Evolutionary conservation across 2,888 invertebrate genomes (phyloP), one percentile per base, ranked within the genome.

Genomic region (Eurois occulta): DNA sequence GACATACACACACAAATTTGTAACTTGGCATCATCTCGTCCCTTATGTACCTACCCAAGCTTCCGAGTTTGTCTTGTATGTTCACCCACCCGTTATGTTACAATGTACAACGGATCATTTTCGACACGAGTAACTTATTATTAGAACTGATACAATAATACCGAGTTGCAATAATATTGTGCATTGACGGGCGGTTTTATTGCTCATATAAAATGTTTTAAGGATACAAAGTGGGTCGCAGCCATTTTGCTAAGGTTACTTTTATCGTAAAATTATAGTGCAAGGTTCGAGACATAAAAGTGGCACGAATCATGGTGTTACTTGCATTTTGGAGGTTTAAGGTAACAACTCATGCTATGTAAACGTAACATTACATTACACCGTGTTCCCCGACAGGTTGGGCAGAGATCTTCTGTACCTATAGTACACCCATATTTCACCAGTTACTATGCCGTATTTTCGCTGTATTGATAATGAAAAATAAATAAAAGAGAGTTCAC

Each of bases 261-360:
- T 66, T 78, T 64, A 46, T 73, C 46, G 69, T 78, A 16, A 71
- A 69, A 80, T 52, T 64, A 64, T 68, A 74, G 35, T 71, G 55
- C 73, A 84, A 43, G n/a, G 62, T 72, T 78, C 4, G 28, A n/a
- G 10, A 24, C 8, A n/a, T 68, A 35, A 58, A 60, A 62, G 32
- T 55, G 18, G 24, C 13, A 24, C 43, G 21, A 46, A 67, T 62
- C 52, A 46, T 28, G 28, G 41, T 16, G 35, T 2, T 35, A 21
- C 18, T 8, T 72, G 35, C 21, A 21, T 66, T 38, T 70, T 28
- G n/a, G 13, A 38, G 6, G 18, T 18, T 35, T 35, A 16, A 10
- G 21, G 32, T 52, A 10, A 24, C n/a, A 7, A 38, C 38, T 38
- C 13, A n/a, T 16, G n/a, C 64, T 38, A n/a, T 38, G 1, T 64